Base-by-base conservation (phyloP, 2,888 invertebrate species). In the Tortricodes alternella region DNA sequence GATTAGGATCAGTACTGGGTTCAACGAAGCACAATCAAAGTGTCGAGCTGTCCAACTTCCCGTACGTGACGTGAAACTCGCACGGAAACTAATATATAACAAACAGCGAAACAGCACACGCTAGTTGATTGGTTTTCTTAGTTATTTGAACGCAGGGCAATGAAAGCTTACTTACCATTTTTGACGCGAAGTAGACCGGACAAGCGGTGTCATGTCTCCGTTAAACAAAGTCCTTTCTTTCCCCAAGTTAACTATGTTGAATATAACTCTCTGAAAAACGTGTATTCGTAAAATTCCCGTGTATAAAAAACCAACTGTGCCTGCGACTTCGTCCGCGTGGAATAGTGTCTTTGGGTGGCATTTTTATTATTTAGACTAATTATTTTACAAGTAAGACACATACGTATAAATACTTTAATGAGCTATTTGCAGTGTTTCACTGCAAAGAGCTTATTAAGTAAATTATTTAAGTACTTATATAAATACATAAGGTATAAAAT, bases 211-310 rank as follows among this genome's bases (percentile, higher is more conserved):
- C 94, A 99, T 95, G 1, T 97, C 96, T 23, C 94, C 94, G 64
- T 96, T 94, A 77, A 96, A 99, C 41, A 99, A 91, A 68, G 97
- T 98, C 63, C 95, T 94, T 62, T 94, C 95, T 84, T 99, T 99
- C 67, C 98, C 98, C 62, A 99, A 94, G 87, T 99, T 99, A 0
- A 99, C 98, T 57, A 99, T 94, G 82, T 99, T 98, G 86, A 99
- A 98, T 70, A 99, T 95, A 2, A 99, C 98, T 64, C 97, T 93
- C 96, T 97, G 92, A 56, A 93, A 92, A 58, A 56, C 58, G 39
- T 23, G 41, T 60, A 43, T 16, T 18, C 1, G 27, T 16, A 0
- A 37, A n/a, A 46, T 23, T n/a, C n/a, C n/a, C n/a, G n/a, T n/a
- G n/a, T n/a, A n/a, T n/a, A n/a, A n/a, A n/a, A n/a, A n/a, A n/a